These are phyloP conservation scores for Nemoura dubitans DNA, from an alignment of 2,888 invertebrate species.

Conservation along the genomic window DNA sequence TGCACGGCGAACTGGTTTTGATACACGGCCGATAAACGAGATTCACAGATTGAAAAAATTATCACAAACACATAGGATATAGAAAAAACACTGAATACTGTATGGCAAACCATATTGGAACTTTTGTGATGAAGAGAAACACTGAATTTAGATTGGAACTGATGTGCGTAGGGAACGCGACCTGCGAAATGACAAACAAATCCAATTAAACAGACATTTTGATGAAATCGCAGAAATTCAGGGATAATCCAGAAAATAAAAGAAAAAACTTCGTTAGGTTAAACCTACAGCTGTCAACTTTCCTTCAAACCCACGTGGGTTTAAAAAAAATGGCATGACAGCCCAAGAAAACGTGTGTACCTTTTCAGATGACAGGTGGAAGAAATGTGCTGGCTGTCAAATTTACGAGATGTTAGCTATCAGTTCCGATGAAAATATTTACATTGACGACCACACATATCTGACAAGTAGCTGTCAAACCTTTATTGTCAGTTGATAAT, in stretches of 20 bases:
- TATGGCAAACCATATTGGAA: conserved; percentile 20
- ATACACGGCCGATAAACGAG: conserved; percentile 47
- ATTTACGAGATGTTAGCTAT: conserved; percentile 37
- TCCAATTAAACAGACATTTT: not conserved
- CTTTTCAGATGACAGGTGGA: conserved; percentile 13
- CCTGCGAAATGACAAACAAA: conserved; percentile 28
- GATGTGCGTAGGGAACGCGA: conserved; percentile 14
- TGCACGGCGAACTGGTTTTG: conserved; percentile 71
- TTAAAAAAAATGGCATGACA: not conserved
- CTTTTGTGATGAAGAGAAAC: not conserved
- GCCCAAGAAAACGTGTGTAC: not conserved
- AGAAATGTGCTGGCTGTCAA: conserved; percentile 12
- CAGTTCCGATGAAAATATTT: conserved; percentile 42
- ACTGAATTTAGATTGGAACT: conserved; percentile 43
- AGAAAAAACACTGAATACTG: conserved; percentile 43
- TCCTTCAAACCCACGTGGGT: not conserved
- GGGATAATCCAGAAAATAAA: not conserved
- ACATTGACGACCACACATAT: conserved; percentile 29
- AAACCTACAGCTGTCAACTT: too few relatives aligned
- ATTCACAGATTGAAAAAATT: conserved; percentile 42
- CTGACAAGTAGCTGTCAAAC: conserved; percentile 26
- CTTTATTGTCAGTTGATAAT: conserved; percentile 37
- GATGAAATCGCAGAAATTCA: not conserved
- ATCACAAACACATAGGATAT: conserved; percentile 46
- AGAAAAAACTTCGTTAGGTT: too few relatives aligned